Percentiles rank a stretch among this genome's conserved stretches.
phyloP scores from a whole-genome alignment of 1,140 invertebrate genomes.

The Diuraphis noxia region DNA sequence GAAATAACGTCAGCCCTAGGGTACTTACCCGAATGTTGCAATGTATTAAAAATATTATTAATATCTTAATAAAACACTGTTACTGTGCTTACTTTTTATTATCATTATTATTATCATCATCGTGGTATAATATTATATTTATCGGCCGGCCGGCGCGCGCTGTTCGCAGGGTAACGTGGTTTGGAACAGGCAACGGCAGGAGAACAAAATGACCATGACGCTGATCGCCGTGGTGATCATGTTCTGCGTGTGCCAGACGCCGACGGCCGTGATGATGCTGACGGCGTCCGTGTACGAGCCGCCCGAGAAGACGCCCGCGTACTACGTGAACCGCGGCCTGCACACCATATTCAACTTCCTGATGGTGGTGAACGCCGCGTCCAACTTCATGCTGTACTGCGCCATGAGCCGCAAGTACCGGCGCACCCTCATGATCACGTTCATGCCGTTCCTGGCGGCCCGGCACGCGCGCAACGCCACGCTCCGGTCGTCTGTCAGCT shows the following conservation, averaged over 20 bases:
- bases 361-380: conserved; percentile 71
- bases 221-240: conserved; percentile 75
- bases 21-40: too few species aligned
- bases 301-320: conserved; percentile 56
- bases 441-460: conserved; percentile 63
- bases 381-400: conserved; percentile 79
- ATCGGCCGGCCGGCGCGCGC: not conserved
- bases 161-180: conserved; percentile 42
- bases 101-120: too few species aligned
- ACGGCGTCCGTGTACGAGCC: conserved; percentile 62
- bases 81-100: too few species aligned
- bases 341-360: conserved; percentile 77
- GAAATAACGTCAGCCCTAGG: too few species aligned
- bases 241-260: conserved; percentile 75
- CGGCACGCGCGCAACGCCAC: conserved; percentile 40
- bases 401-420: conserved; percentile 77
- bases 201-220: conserved; percentile 75
- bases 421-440: conserved; percentile 70
- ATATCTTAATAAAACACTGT: too few species aligned
- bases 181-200: conserved; percentile 62
- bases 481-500: conserved; percentile 44
- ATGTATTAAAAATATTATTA: too few species aligned
- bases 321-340: conserved; percentile 63
- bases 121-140: not conserved
- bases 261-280: conserved; percentile 67